These are phyloP conservation scores for Peromyscus melanophrys DNA, from an alignment of 2,797 vertebrate genomes.

Conservation along the genomic window DNA sequence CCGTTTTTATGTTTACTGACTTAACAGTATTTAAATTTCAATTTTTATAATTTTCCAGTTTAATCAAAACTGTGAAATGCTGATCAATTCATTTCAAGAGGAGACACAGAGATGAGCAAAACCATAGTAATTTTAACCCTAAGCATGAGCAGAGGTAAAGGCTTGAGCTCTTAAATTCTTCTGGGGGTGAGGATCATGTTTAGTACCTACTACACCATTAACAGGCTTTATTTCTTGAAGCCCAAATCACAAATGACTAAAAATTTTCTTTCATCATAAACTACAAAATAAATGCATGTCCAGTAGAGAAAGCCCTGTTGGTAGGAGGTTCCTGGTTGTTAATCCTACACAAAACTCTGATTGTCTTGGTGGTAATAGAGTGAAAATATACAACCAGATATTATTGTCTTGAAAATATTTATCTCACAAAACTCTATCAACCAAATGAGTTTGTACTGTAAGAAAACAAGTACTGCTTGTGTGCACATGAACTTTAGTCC, in stretches of 20 bases:
- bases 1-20: slow-evolving; percentile 10
- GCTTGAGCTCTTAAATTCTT: slow-evolving; percentile 52
- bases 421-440: neutral
- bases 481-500: neutral
- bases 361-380: neutral
- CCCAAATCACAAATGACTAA: neutral
- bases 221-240: slow-evolving; percentile 14
- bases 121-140: neutral
- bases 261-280: neutral
- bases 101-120: neutral
- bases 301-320: neutral
- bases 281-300: neutral
- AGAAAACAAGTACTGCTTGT: neutral
- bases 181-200: neutral
- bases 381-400: neutral
- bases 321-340: neutral
- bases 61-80: slow-evolving; percentile 9
- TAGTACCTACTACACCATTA: neutral
- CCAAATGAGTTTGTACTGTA: neutral
- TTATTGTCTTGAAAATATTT: neutral
- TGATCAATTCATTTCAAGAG: slow-evolving; percentile 32
- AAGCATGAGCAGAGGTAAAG: slow-evolving; percentile 13
- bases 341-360: slow-evolving; percentile 23
- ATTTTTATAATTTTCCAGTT: slow-evolving; percentile 52
- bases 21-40: neutral